These are phyloP conservation scores for Heptranchias perlo DNA, from an alignment of 2,113 vertebrate species.

Conservation along the genomic window DNA sequence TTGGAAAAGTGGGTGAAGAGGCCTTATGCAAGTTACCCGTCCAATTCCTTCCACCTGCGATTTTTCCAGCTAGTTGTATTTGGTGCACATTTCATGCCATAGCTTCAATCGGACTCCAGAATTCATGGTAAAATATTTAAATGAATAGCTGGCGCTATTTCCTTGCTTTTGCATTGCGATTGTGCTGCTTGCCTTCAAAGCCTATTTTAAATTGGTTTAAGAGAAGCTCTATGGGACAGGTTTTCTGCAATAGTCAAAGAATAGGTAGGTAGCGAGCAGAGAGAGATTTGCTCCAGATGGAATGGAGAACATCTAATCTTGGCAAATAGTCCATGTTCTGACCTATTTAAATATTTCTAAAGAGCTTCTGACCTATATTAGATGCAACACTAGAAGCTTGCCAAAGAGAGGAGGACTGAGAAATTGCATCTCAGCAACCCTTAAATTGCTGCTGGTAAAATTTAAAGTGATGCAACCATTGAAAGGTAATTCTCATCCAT, in stretches of 20 bases:
- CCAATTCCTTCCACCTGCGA: background rate
- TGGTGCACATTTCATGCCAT: background rate
- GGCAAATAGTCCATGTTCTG: too few relatives aligned
- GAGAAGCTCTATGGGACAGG: too few relatives aligned
- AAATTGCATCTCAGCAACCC: background rate
- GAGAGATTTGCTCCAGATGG: too few relatives aligned
- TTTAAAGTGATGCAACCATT: background rate
- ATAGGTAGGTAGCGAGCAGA: too few relatives aligned
- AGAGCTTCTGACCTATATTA: background rate
- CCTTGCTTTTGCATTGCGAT: too few relatives aligned
- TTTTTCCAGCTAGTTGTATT: background rate
- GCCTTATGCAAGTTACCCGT: background rate
- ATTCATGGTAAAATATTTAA: too few relatives aligned
- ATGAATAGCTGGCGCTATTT: too few relatives aligned
- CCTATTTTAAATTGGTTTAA: too few relatives aligned
- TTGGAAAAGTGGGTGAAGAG: background rate
- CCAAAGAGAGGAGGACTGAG: background rate
- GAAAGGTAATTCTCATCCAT: background rate
- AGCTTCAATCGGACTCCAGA: background rate
- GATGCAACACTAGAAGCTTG: background rate
- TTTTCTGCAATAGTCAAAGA: too few relatives aligned
- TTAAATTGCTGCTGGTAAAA: background rate
- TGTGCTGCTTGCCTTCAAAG: too few relatives aligned
- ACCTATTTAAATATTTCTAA: too few relatives aligned
- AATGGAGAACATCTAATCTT: too few relatives aligned